Evolutionary conservation across 1,140 invertebrate genomes (phyloP), one percentile per base, ranked within the genome.

Genomic region (Triops cancriformis): DNA sequence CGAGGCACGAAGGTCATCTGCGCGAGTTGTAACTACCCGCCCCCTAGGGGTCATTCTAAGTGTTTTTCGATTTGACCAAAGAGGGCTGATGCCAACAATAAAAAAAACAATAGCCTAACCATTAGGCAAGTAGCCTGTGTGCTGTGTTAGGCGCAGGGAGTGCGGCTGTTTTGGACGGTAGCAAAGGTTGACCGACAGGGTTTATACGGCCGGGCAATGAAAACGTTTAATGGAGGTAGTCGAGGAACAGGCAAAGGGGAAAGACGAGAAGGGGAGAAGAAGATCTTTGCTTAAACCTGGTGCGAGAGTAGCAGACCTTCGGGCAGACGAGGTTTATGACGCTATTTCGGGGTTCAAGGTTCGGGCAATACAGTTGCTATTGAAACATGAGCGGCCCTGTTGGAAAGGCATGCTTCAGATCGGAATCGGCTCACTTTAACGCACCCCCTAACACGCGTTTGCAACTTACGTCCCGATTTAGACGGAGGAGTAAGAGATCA

Each of bases 161-260:
- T 64, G 51, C 23, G 51, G 51, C 51, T 64, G 10, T 64, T 64
- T 18, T 23, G 51, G 10, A n/a, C 23, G n/a, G 51, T 64, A 64
- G 51, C 23, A 64, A 23, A 64, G 51, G 51, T 18, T 64, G 23
- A 18, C 51, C 14, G 51, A 18, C 14, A 64, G 18, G 51, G 51
- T 64, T 64, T 64, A 64, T 64, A 64, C n/a, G 51, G 51, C 51
- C 51, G 23, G 51, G 51, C 51, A 64, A 64, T 64, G 51, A 64
- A 64, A 64, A 64, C 51, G 23, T 18, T 64, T 64, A 64, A 64
- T 64, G 51, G 51, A 64, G 51, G 51, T 64, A 64, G 31, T 37
- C 2, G 31, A 23, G 23, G 23, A 45, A 23, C 14, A 7, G 51
- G 51, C 51, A 5, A 64, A 64, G 23, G n/a, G 51, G 14, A 64